Base-by-base conservation (phyloP, 2,113 vertebrate genomes). In the Aepyceros melampus region DNA sequence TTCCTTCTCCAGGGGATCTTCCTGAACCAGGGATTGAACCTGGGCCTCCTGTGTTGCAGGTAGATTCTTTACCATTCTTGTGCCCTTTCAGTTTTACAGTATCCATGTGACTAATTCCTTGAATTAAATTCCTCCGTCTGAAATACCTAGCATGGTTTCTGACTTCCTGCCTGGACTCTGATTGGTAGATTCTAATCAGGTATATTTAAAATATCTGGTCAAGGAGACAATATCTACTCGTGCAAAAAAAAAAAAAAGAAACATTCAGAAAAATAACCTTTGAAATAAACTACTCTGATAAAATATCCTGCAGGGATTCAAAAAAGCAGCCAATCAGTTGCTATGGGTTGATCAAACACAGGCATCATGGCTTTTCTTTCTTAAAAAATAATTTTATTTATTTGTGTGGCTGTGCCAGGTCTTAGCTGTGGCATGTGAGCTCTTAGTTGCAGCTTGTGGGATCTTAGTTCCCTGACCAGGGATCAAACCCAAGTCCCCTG, bases 131-230 rank as follows among this genome's bases (percentile, higher is more conserved):
- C 74, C 10, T 92, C 62, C 45, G 2, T 94, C 56, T 76, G 40
- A 95, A 96, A 97, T 91, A 67, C 36, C 89, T 92, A 93, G 43
- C 16, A 36, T 95, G 47, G 17, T 51, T 92, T 92, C 82, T 88
- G n/a, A 92, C 85, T 92, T 96, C 21, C 55, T 96, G 27, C 43
- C 6, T 88, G 14, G 76, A 92, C 15, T 96, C 95, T 51, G 40
- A 96, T 27, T 67, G 76, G 89, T 21, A 92, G 31, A 93, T 95
- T 95, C 91, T 83, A 93, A 86, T 17, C 23, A 95, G 36, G 82
- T 55, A 79, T 7, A 85, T 82, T 95, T 79, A 74, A 94, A 97
- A 92, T 87, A 40, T 4, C 33, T 97, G 11, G 11, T 49, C 78
- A 76, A 23, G n/a, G 21, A 89, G 23, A 60, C 21, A 89, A 91